Conservation (phyloP, 2,888 invertebrate species). For the Merodon equestris region DNA sequence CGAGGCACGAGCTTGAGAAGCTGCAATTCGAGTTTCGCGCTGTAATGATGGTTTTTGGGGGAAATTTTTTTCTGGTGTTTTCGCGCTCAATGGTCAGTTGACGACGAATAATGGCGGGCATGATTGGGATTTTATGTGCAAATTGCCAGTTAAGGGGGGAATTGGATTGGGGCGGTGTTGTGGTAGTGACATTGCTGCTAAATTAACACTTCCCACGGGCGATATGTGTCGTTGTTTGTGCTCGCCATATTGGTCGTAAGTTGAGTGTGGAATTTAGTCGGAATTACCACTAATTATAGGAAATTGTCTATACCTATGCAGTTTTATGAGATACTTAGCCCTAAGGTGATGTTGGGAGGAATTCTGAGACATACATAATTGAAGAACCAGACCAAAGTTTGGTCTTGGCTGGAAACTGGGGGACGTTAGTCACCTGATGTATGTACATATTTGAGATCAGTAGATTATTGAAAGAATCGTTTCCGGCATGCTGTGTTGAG, state of each 20-base stretch:
- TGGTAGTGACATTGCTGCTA: conserved; percentile 9
- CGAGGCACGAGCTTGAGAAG: conserved; percentile 50
- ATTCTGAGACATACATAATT: too few relatives aligned
- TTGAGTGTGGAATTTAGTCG: conserved; percentile 8
- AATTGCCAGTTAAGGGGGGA: conserved; percentile 13
- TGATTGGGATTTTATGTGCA: conserved; percentile 31
- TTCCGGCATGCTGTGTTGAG: too few relatives aligned
- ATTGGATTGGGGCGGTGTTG: conserved; percentile 27
- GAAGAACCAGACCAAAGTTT: too few relatives aligned
- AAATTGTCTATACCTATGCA: too few relatives aligned
- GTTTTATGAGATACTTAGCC: too few relatives aligned
- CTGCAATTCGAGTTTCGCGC: not conserved
- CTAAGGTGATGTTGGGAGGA: too few relatives aligned
- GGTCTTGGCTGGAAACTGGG: too few relatives aligned
- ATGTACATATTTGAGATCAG: too few relatives aligned
- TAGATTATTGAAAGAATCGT: too few relatives aligned
- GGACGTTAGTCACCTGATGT: too few relatives aligned
- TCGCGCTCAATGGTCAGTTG: not conserved
- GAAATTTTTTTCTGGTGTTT: not conserved
- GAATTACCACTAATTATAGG: conserved; percentile 20
- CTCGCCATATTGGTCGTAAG: not conserved
- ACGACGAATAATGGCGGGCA: not conserved
- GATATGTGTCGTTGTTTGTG: not conserved
- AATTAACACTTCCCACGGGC: conserved; percentile 15
- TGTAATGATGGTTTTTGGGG: conserved; percentile 21